phyloP scores from a whole-genome alignment of 2,888 invertebrate genomes.

The Nomada goodeniana region DNA sequence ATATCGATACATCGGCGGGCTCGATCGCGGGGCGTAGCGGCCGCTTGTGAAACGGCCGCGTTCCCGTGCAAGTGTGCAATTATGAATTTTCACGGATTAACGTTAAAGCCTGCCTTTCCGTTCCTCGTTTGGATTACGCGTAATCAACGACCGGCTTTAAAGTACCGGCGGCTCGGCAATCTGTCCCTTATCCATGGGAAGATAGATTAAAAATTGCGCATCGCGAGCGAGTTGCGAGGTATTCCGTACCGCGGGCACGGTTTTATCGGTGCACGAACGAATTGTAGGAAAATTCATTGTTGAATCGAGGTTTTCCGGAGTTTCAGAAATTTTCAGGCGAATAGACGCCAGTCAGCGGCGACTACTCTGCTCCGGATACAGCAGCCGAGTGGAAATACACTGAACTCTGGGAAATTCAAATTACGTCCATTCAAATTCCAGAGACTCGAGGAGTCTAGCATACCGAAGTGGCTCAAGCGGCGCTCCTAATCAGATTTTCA shows the following conservation, averaged over 20 bases:
- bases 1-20: constrained; percentile 66
- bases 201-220: too few relatives aligned
- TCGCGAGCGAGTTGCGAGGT: too few relatives aligned
- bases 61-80: constrained; percentile 65
- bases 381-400: constrained; percentile 6
- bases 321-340: not conserved
- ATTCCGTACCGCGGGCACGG: too few relatives aligned
- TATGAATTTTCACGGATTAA: constrained; percentile 73
- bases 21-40: constrained; percentile 36
- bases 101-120: constrained; percentile 52
- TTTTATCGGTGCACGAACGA: too few relatives aligned
- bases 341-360: not conserved
- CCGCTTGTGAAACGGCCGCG: constrained; percentile 57
- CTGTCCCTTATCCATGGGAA: not conserved
- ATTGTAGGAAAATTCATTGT: too few relatives aligned
- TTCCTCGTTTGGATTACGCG: constrained; percentile 31
- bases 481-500: not conserved
- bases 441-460: constrained; percentile 1
- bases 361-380: not conserved
- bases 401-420: constrained; percentile 14
- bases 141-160: constrained; percentile 47
- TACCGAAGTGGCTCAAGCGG: not conserved
- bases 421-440: constrained; percentile 2
- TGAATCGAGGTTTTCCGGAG: not conserved
- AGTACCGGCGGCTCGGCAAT: not conserved